These are phyloP conservation scores for Andrena bucephala DNA, from an alignment of 2,888 invertebrate genomes.

Conservation along the genomic window DNA sequence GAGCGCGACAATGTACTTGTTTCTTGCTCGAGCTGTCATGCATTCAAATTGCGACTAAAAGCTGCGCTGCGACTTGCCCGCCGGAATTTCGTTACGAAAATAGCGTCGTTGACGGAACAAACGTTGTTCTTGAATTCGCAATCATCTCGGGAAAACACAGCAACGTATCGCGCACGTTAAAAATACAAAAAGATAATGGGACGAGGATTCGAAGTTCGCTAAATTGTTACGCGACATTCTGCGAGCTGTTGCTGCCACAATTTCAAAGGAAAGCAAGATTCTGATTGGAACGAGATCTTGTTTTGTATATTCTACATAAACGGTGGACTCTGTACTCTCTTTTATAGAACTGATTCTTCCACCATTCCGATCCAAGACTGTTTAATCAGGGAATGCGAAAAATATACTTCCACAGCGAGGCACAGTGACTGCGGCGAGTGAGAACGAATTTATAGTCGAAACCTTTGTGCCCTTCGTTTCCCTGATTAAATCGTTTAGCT, in stretches of 20 bases:
- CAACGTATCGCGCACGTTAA: neutral
- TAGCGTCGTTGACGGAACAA: neutral
- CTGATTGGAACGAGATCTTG: too few relatives aligned
- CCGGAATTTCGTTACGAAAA: neutral
- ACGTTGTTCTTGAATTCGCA: neutral
- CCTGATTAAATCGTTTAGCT: constrained; percentile 13
- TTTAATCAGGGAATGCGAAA: neutral
- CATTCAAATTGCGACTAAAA: constrained; percentile 12
- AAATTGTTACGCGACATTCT: too few relatives aligned
- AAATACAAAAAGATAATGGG: neutral
- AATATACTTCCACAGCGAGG: too few relatives aligned
- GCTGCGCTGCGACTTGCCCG: neutral
- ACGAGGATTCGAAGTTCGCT: too few relatives aligned
- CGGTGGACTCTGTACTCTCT: too few relatives aligned
- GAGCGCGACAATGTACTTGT: constrained; percentile 8
- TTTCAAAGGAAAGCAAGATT: too few relatives aligned
- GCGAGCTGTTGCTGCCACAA: too few relatives aligned
- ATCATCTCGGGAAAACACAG: neutral
- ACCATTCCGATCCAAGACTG: neutral
- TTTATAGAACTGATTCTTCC: too few relatives aligned
- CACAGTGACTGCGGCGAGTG: too few relatives aligned
- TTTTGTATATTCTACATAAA: too few relatives aligned
- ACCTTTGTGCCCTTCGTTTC: constrained; percentile 5
- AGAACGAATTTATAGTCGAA: neutral
- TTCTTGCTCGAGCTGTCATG: neutral